Conservation (phyloP, 2,888 invertebrate genomes). For the Athetis lepigone region DNA sequence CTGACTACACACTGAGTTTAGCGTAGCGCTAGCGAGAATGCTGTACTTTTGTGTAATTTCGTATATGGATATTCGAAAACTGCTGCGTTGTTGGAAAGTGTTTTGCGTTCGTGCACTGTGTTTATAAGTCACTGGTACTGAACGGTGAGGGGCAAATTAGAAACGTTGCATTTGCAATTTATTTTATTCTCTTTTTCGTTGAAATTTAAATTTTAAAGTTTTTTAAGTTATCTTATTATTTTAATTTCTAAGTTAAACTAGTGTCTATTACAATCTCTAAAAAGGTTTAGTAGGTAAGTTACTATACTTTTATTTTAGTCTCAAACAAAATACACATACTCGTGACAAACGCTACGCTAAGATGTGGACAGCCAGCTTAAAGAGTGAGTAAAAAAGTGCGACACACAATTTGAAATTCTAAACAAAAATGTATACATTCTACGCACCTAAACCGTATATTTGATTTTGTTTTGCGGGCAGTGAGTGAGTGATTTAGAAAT, state of each 20-base stretch:
- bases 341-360: conserved; percentile 50
- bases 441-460: conserved; percentile 72
- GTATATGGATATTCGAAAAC: conserved; percentile 34
- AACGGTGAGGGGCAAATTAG: not conserved
- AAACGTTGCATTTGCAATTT: not conserved
- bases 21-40: conserved; percentile 57
- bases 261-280: not conserved
- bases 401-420: conserved; percentile 74
- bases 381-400: conserved; percentile 67
- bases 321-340: conserved; percentile 27
- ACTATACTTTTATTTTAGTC: not conserved
- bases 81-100: conserved; percentile 25
- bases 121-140: not conserved
- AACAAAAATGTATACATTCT: conserved; percentile 73
- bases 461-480: conserved; percentile 75
- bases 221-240: not conserved
- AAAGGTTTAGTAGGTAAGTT: not conserved
- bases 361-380: conserved; percentile 57
- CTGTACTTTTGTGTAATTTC: conserved; percentile 36
- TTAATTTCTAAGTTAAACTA: not conserved
- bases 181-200: too few species aligned
- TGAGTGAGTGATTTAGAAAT: conserved; percentile 84
- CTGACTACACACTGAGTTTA: conserved; percentile 61
- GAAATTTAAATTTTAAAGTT: not conserved
- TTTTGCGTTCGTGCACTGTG: conserved; percentile 16